Base-by-base conservation (phyloP, 2,888 invertebrate species). In the Monoplex corrugatus region DNA sequence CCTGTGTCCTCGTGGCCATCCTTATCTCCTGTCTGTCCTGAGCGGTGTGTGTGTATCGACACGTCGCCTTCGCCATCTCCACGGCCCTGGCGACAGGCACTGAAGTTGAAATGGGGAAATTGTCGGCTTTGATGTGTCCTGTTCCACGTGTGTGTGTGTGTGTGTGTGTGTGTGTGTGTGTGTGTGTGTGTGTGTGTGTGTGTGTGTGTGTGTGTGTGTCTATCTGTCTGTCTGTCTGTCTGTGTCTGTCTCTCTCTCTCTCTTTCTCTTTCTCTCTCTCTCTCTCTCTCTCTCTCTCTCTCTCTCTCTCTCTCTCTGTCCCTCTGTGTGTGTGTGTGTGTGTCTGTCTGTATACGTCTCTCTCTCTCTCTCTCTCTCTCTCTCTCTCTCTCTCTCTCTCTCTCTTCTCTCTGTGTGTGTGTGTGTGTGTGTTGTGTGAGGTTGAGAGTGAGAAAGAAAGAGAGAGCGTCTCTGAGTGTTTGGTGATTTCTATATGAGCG, bases 291-390 rank as follows among this genome's bases (percentile, higher is more conserved):
- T 57, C 16, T 57, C 57, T 13, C 16, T 57, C 57, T 57, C 16
- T 57, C 57, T 57, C 16, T 57, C 57, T 57, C 16, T 57, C 57
- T n/a, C n/a, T n/a, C n/a, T n/a, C n/a, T n/a, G n/a, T n/a, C n/a
- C n/a, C n/a, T n/a, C n/a, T n/a, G n/a, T n/a, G n/a, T n/a, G n/a
- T n/a, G n/a, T n/a, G n/a, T n/a, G n/a, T n/a, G n/a, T n/a, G n/a
- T n/a, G n/a, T n/a, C n/a, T n/a, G n/a, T n/a, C n/a, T n/a, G n/a
- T n/a, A n/a, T n/a, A n/a, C n/a, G n/a, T 57, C 57, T 57, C 1
- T 16, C 57, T 57, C 57, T 75, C n/a, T 75, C 75, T 57, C 57
- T 75, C 13, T 75, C 75, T 23, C n/a, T 75, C 75, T 75, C n/a
- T 75, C 75, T 28, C 2, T 75, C 32, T 28, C n/a, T 35, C 5